Base-by-base conservation (phyloP, 2,113 vertebrate genomes). In the Alligator sinensis region DNA sequence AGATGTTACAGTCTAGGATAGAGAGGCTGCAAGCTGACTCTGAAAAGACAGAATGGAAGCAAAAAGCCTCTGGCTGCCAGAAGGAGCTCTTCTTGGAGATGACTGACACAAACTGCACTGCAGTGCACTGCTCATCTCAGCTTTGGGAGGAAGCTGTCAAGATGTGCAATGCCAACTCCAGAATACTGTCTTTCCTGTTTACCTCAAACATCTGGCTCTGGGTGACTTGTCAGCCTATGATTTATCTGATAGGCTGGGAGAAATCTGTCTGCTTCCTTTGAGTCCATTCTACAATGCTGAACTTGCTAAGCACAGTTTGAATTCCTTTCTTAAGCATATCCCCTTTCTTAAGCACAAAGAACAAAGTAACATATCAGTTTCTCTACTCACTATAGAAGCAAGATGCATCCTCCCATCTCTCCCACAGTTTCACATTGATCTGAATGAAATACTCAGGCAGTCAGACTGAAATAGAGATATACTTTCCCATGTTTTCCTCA, bases 191-290 rank as follows among this genome's bases (percentile, higher is more conserved):
- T 88, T 91, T 94, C 90, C 80, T 94, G 92, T 95, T 95, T 89
- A 54, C 87, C 91, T 95, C 95, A 87, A 95, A 97, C 97, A 98
- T 98, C 97, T 98, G 97, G 95, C 97, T 94, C 95, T 64, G 76
- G 89, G 87, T 96, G 96, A 95, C 94, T 89, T 77, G 62, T 89
- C 80, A 58, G 88, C 97, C 98, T 94, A 96, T 98, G 97, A 97
- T 97, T 24, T 80, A 95, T 92, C 94, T 96, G 95, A 97, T 96
- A 97, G 88, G 87, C 97, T 95, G 91, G 96, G 96, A 97, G 98
- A 97, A 97, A 98, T 95, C 94, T 83, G 97, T 96, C 96, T 95
- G 97, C 95, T 98, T 98, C 97, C 98, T 96, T 90, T 94, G 93
- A 97, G 94, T 96, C 94, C 93, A 55, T 54, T 76, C 30, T 77